Evolutionary conservation across 2,113 vertebrate species (phyloP).

Genomic region (Aix galericulata): DNA sequence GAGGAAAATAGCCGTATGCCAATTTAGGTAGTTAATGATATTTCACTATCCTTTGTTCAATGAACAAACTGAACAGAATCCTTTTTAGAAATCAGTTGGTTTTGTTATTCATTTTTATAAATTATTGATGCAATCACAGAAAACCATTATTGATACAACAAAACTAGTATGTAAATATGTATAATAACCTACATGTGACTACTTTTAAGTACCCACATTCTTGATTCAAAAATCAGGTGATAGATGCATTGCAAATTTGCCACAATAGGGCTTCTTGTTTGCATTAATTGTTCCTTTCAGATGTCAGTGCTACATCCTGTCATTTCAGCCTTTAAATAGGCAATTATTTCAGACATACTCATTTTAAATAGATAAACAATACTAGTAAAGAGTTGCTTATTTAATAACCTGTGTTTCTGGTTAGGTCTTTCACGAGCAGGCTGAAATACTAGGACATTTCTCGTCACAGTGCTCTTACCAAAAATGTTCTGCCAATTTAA

Average conservation of each 20-base stretch:
- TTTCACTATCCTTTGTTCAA: not conserved
- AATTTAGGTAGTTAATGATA: not conserved
- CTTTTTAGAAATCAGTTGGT: not conserved
- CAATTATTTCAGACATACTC: not conserved
- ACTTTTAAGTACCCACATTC: not conserved
- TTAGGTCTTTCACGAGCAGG: not conserved
- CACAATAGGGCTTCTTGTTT: not conserved
- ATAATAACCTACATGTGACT: not conserved
- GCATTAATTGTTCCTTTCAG: not conserved
- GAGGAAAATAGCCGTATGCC: not conserved
- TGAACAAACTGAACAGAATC: not conserved
- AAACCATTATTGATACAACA: not conserved
- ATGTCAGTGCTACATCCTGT: not conserved
- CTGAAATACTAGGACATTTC: not conserved
- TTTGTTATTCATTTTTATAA: not conserved
- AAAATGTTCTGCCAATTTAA: not conserved
- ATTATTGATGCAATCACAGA: not conserved
- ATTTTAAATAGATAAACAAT: not conserved
- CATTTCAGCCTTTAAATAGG: not conserved
- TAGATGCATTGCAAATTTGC: not conserved
- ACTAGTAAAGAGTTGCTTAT: not conserved
- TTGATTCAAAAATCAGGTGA: not conserved
- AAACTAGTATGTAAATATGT: not conserved
- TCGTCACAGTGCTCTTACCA: not conserved
- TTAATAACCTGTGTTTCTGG: not conserved